Evolutionary conservation across 2,113 vertebrate species (phyloP), one percentile per base, ranked within the genome.

Genomic region (Marmota monax): DNA sequence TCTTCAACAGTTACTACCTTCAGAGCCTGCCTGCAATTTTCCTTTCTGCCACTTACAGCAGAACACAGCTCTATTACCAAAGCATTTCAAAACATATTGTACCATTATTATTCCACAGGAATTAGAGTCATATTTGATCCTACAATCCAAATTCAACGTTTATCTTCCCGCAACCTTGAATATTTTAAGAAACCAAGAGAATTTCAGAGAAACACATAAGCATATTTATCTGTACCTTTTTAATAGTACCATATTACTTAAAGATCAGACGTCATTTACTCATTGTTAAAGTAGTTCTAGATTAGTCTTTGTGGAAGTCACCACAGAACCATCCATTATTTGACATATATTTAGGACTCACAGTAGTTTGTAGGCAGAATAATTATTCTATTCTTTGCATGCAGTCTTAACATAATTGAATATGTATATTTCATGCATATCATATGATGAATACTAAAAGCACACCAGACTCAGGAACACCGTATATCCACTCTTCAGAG

Each of bases 11-110:
- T 96, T 95, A 61, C 14, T 89, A 67, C 51, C 69, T 72, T 82
- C 82, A 82, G 11, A 92, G 77, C 67, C 61, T 29, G 3, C 32
- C 84, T 95, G 86, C 89, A 96, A 94, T 94, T 89, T 86, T 70
- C 48, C 69, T 93, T 94, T 90, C 87, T 67, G 32, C 87, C 86
- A 92, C 93, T 88, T 93, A 39, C 84, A 84, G 78, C 42, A 96
- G 74, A 91, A 58, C 67, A 96, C 20, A 90, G 79, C 61, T 90
- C 88, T 87, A 56, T 91, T 94, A 79, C 76, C 53, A 80, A 84
- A 89, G 90, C 25, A 0, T 83, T 96, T 96, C 32, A 56, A 94
- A 97, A 83, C 58, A 72, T 13, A 2, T 39, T 42, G 12, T 84
- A 53, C 78, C 53, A 37, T 84, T 84, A 42, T 88, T 88, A 92